A percentile compares a stretch with the other conserved stretches of the same genome.
These are phyloP conservation scores for Tokudaia muenninki DNA, from an alignment of 2,797 vertebrate genomes.

Conservation along the genomic window DNA sequence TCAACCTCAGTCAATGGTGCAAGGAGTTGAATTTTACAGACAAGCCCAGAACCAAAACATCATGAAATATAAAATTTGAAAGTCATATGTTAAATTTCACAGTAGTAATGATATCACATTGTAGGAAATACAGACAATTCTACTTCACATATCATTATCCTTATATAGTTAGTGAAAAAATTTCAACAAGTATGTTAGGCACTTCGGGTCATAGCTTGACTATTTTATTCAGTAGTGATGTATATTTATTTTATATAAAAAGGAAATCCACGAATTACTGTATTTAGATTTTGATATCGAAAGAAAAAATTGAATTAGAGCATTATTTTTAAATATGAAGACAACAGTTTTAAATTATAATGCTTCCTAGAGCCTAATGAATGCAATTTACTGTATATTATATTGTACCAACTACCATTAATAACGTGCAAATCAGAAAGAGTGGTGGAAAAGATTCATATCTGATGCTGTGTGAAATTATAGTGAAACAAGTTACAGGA, in stretches of 20 bases:
- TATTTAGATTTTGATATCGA: conserved; percentile 6
- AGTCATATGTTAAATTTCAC: not conserved
- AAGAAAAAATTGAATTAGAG: not conserved
- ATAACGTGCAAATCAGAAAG: not conserved
- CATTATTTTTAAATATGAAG: not conserved
- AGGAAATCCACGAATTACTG: not conserved
- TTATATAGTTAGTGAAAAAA: not conserved
- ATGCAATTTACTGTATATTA: not conserved
- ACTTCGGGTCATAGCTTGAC: not conserved
- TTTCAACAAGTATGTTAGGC: not conserved
- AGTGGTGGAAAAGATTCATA: not conserved
- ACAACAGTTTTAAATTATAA: not conserved
- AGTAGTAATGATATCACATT: not conserved
- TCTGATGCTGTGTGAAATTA: not conserved
- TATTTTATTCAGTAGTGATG: not conserved
- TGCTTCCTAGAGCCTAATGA: not conserved
- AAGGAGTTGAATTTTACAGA: not conserved
- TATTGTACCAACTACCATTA: not conserved
- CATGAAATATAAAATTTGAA: not conserved
- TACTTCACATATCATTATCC: not conserved
- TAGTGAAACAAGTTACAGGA: not conserved
- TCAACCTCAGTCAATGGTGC: not conserved
- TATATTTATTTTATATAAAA: not conserved
- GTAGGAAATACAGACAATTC: not conserved
- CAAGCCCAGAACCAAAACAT: not conserved